Conservation (phyloP, 2,888 invertebrate genomes). For the Suillia variegata region DNA sequence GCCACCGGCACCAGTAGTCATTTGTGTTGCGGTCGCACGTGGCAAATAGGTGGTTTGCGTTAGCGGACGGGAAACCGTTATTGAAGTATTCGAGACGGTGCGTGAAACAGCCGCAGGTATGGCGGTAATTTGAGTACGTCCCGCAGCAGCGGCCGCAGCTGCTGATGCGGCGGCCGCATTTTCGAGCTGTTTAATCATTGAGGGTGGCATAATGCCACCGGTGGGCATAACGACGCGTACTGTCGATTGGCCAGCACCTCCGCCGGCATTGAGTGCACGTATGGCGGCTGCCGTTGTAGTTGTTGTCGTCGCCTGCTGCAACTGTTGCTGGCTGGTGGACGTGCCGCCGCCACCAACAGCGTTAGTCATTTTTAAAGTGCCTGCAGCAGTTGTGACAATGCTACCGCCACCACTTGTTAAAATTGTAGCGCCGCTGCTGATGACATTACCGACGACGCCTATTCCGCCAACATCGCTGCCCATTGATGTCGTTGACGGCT, state of each 20-base stretch:
- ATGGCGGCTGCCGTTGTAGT: conserved; percentile 56
- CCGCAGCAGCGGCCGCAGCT: conserved; percentile 38
- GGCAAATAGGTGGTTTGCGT: conserved; percentile 58
- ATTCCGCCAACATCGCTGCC: conserved; percentile 21
- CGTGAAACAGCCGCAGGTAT: conserved; percentile 52
- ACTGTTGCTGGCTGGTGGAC: no score
- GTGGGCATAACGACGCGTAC: conserved; percentile 57
- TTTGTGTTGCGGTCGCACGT: conserved; percentile 56
- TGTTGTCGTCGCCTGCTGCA: conserved; percentile 20
- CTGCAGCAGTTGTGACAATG: conserved; percentile 32
- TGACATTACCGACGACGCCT: conserved; percentile 30
- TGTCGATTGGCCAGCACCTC: conserved; percentile 56
- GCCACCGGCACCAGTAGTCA: conserved; percentile 42
- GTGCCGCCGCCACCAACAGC: conserved; percentile 16
- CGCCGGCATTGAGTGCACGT: conserved; percentile 43
- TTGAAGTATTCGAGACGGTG: conserved; percentile 60
- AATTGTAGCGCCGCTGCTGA: conserved; percentile 34
- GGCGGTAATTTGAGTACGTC: conserved; percentile 59
- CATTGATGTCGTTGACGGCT: conserved; percentile 62
- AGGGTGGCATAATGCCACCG: conserved; percentile 61
- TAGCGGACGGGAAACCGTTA: conserved; percentile 58
- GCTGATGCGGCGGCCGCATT: conserved; percentile 34
- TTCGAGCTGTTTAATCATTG: conserved; percentile 65
- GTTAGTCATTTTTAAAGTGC: no score
- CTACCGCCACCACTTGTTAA: conserved; percentile 49